A percentile compares a stretch with the other conserved stretches of the same genome.
Conservation (phyloP, 2,113 vertebrate genomes). For the Brevimyrus niger region DNA sequence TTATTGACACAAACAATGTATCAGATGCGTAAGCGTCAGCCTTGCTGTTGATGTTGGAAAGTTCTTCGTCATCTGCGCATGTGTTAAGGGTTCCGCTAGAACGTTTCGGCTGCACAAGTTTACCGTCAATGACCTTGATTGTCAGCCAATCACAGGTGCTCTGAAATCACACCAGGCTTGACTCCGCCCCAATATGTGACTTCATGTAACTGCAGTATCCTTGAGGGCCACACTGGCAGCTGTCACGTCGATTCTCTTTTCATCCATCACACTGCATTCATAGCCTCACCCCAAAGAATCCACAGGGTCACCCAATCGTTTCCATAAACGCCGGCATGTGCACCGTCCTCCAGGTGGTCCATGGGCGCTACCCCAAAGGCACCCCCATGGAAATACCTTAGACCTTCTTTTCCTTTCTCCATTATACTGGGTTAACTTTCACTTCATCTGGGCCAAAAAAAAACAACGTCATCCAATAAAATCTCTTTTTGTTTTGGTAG, state of each 20-base stretch:
- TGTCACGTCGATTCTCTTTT: background rate
- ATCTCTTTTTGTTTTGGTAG: background rate
- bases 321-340: background rate
- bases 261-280: background rate
- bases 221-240: background rate
- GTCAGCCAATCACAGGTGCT: background rate
- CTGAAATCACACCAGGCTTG: background rate
- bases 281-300: background rate
- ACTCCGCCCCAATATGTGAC: background rate
- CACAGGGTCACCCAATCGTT: background rate
- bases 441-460: background rate
- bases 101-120: background rate
- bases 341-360: background rate
- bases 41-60: background rate
- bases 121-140: background rate
- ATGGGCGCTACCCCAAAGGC: background rate
- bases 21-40: background rate
- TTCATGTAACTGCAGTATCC: background rate
- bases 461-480: background rate
- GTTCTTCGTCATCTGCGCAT: background rate
- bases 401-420: background rate
- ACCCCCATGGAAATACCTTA: background rate
- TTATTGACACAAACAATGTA: conserved; percentile 2
- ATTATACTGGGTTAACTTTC: background rate
- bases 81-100: background rate